Conservation (phyloP, 2,888 invertebrate genomes). For the Lycia hirtaria region DNA sequence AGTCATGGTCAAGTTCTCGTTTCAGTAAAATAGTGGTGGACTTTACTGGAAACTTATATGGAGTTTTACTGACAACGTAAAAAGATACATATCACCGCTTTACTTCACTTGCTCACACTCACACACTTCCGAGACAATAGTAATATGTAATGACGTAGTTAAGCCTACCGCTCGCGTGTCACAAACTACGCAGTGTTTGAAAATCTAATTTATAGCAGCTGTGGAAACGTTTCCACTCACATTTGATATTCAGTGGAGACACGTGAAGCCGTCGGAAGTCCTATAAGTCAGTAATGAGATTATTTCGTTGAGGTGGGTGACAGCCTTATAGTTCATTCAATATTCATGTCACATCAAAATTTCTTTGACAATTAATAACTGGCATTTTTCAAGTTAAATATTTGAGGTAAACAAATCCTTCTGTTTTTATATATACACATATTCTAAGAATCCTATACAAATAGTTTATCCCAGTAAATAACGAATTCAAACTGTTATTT, state of each 20-base stretch:
- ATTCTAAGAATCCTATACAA: too few relatives aligned
- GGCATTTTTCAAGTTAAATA: neutral
- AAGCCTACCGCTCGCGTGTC: constrained; percentile 6
- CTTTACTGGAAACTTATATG: constrained; percentile 4
- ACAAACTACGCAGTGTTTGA: constrained; percentile 19
- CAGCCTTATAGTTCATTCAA: constrained; percentile 31
- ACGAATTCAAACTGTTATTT: too few relatives aligned
- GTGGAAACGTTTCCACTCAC: constrained; percentile 30
- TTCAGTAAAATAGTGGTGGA: too few relatives aligned
- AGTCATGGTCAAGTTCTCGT: too few relatives aligned
- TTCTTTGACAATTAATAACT: neutral
- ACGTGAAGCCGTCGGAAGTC: constrained; percentile 53
- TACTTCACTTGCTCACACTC: too few relatives aligned
- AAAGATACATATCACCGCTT: too few relatives aligned
- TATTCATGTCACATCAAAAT: constrained; percentile 16
- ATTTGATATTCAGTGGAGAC: constrained; percentile 39
- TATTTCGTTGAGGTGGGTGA: constrained; percentile 47
- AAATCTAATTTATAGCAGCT: constrained; percentile 45
- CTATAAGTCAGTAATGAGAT: constrained; percentile 55
- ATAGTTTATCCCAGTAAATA: too few relatives aligned
- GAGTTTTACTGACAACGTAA: too few relatives aligned
- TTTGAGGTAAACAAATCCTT: too few relatives aligned
- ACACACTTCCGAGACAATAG: too few relatives aligned
- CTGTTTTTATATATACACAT: too few relatives aligned
- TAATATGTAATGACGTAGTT: neutral